Base-by-base conservation (phyloP, 1,140 invertebrate genomes). In the Eumaeus atala region DNA sequence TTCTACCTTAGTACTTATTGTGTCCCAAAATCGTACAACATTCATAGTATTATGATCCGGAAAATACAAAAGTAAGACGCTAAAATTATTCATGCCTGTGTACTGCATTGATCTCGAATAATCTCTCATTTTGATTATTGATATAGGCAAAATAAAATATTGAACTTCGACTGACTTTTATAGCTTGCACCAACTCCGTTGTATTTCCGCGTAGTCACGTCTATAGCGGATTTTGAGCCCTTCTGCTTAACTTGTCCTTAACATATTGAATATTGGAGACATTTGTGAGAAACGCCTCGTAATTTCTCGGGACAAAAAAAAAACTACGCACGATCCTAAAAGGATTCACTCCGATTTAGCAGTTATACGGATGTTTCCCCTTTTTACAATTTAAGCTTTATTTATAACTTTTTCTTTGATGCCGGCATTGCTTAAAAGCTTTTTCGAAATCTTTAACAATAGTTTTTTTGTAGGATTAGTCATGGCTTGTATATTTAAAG, bases 181-280 rank as follows among this genome's bases (percentile, higher is more conserved):
- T 28, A 28, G 21, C 21, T 28, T 28, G 21, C 21, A 28, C 21
- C 21, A 28, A 6, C 2, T 28, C 21, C 21, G 21, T 28, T 40
- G 51, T 57, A 42, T 53, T 53, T 52, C 48, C 49, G 34, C 47
- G 14, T 21, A 59, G 56, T 58, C 58, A 53, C 55, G 52, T 56
- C 37, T 48, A 55, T 52, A 54, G 54, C 48, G 57, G 51, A 64
- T 49, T 40, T 53, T 47, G 49, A 67, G 61, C 67, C 63, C 64
- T 73, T 65, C 64, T 59, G 64, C 62, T 67, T 70, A 70, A 72
- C 67, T 64, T 73, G 66, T 65, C 66, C 64, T 67, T 69, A 74
- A 70, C 67, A 72, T 73, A 77, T 75, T 73, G 72, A 75, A 74
- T 70, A 72, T 63, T 59, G 55, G 59, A 55, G 51, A 60, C 57